Evolutionary conservation across 2,888 invertebrate species (phyloP).

Genomic region (Liposcelis brunnea): DNA sequence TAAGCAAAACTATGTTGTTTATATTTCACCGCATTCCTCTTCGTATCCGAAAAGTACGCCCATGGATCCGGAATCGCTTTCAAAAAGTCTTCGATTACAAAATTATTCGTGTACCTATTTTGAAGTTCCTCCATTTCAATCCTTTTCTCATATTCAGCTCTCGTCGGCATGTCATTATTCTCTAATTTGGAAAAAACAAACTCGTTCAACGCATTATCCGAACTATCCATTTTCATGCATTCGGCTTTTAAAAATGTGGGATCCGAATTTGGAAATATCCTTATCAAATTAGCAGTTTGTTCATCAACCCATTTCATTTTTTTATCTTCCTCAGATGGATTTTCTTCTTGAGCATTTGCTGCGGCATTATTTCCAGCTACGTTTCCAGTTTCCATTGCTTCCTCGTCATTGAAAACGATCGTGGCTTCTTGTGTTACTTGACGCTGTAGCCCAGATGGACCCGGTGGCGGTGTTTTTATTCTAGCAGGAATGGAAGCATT

Average conservation of each 20-base stretch:
- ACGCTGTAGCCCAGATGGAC: no score
- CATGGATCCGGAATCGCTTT: conserved; percentile 29
- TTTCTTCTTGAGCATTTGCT: no score
- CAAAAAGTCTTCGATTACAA: conserved; percentile 27
- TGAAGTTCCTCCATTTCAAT: conserved; percentile 21
- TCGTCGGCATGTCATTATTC: conserved; percentile 18
- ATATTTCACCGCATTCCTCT: conserved; percentile 12
- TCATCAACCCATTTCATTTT: no score
- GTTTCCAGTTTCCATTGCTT: no score
- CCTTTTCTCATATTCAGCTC: no score
- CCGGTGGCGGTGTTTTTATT: no score
- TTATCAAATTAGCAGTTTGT: background rate
- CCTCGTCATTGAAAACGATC: no score
- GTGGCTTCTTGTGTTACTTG: no score
- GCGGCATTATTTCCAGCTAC: no score
- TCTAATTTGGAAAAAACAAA: conserved; percentile 19
- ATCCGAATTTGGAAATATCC: conserved; percentile 24
- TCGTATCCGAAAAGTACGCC: conserved; percentile 20
- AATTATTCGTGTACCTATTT: conserved; percentile 27
- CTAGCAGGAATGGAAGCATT: no score
- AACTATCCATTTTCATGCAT: conserved; percentile 13
- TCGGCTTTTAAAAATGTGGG: conserved; percentile 19
- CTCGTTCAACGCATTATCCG: conserved; percentile 16
- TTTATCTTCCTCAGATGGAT: no score
- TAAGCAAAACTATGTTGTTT: background rate